These are phyloP conservation scores for Thinocorus orbignyianus DNA, from an alignment of 2,113 vertebrate species.

Conservation along the genomic window DNA sequence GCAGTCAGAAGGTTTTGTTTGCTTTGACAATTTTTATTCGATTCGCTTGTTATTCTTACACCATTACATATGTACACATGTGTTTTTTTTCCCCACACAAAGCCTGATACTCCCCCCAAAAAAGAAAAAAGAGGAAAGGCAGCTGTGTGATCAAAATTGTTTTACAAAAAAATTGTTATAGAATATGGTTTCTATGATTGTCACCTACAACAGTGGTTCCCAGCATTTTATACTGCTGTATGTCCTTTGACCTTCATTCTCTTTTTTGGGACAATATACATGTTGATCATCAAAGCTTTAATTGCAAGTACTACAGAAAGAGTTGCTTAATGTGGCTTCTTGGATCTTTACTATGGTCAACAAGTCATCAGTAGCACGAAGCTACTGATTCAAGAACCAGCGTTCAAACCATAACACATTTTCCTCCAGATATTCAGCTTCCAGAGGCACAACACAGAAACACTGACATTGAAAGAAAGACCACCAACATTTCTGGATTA, in stretches of 20 bases:
- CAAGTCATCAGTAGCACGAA: neutral
- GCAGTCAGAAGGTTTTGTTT: neutral
- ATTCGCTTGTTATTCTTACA: neutral
- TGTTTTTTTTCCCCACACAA: neutral
- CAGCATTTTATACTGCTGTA: neutral
- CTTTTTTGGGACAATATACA: neutral
- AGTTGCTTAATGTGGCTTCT: neutral
- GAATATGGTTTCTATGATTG: neutral
- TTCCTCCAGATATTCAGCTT: neutral
- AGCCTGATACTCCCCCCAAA: neutral
- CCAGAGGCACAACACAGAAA: neutral
- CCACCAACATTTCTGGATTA: neutral
- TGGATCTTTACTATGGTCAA: neutral
- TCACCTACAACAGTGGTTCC: neutral
- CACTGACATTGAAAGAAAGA: neutral
- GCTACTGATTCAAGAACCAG: neutral
- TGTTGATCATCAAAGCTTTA: neutral
- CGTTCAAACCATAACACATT: neutral
- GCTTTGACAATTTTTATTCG: neutral
- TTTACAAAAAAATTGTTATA: neutral
- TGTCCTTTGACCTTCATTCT: neutral
- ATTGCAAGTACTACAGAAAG: neutral
- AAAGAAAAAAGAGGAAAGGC: neutral
- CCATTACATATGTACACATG: neutral
- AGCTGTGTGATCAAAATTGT: neutral